Base-by-base conservation (phyloP, 53 echinoderm and acorn worm genomes). In the Holothuria scabra region DNA sequence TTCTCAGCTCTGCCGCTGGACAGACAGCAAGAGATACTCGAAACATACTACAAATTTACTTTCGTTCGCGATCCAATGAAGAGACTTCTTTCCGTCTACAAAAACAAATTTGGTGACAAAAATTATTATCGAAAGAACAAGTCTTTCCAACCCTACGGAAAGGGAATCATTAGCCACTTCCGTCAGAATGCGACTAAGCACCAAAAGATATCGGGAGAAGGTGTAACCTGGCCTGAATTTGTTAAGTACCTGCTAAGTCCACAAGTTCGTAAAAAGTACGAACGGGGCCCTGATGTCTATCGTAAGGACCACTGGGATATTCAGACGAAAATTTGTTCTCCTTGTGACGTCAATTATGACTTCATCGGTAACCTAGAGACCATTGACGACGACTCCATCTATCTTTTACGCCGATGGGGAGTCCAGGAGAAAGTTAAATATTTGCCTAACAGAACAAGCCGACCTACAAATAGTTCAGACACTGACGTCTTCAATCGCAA, bases 301-400 rank as follows among this genome's bases (percentile, higher is more conserved):
- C 61, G 81, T 3, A 80, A 92, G 56, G 95, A 95, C 57, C 92
- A 95, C 78, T 97, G 97, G 97, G 88, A 92, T 80, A 88, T 88
- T 52, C 92, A 92, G 20, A 87, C 82, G 60, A 87, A 80, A 60
- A 78, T 92, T 48, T 90, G 92, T 56, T 85, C 90, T 6, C 95
- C 95, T 0, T 95, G 95, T 81, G 83, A 92, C 66, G 74, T 95
- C 46, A 56, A 75, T 12, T 92, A 95, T 48, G 90, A 95, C 65
- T 88, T 87, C 81, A 67, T 97, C 16, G 97, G 97, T 10, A 86
- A 89, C 58, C 52, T 94, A 24, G 97, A 97, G 84, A 97, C 90
- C 12, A 83, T 93, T 1, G 56, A 56, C 1, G 92, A 92, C 7
- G 95, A 95, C 49, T 92, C 95, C 16, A 65, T 85, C 20, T 92